phyloP scores from a whole-genome alignment of 2,888 invertebrate species.

The Microchrysa polita region DNA sequence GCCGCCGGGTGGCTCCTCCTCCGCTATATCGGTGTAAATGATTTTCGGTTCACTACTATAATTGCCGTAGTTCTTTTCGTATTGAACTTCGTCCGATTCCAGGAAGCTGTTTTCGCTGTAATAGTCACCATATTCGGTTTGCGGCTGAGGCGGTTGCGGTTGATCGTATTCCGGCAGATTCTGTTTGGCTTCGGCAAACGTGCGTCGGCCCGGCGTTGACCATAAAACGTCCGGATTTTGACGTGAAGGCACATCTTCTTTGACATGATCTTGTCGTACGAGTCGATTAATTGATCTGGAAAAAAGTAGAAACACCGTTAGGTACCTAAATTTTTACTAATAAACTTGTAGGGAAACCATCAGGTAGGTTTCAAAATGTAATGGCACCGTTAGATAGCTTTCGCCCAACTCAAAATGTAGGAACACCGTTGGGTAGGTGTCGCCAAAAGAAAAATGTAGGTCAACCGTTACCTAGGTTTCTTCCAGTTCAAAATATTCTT shows the following conservation, averaged over 20 bases:
- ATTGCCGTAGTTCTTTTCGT: conserved; percentile 60
- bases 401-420: too few relatives aligned
- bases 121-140: conserved; percentile 58
- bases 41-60: conserved; percentile 62
- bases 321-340: too few relatives aligned
- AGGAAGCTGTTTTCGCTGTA: conserved; percentile 60
- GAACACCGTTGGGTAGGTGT: too few relatives aligned
- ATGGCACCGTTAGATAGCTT: too few relatives aligned
- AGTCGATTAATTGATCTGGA: conserved; percentile 60
- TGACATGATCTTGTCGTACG: conserved; percentile 62
- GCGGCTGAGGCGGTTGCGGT: conserved; percentile 53
- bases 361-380: too few relatives aligned
- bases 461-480: too few relatives aligned
- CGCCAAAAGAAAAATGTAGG: too few relatives aligned
- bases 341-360: too few relatives aligned
- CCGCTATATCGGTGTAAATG: conserved; percentile 59
- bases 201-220: conserved; percentile 53
- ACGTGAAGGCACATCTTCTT: conserved; percentile 55
- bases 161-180: conserved; percentile 59
- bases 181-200: conserved; percentile 63
- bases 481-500: neutral
- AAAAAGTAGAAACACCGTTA: too few relatives aligned
- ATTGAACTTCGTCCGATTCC: conserved; percentile 61
- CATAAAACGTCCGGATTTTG: conserved; percentile 44
- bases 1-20: conserved; percentile 51